Base-by-base conservation (phyloP, 2,797 vertebrate species). In the Rhabdomys pumilio region DNA sequence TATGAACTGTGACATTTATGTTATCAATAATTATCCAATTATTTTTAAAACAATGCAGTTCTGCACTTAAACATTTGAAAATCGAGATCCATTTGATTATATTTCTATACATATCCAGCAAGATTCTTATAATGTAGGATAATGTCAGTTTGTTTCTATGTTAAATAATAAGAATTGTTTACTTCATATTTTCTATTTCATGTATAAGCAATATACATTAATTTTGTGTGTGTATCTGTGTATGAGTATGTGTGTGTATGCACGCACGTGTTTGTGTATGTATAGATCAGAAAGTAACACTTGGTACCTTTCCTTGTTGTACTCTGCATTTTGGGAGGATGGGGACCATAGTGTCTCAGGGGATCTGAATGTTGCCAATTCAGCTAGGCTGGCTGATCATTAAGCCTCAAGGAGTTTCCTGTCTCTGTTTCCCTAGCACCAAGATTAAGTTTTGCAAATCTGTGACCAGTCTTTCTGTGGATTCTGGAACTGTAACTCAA, bases 101-200 rank as follows among this genome's bases (percentile, higher is more conserved):
- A 91, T 93, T 93, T 92, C 47, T 61, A 19, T 2, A 26, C 81
- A 29, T 14, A 0, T 94, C 38, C 89, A 77, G 22, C 11, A 80
- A 12, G 34, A 50, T 0, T 94, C 47, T 14, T 91, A 38, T 69
- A 29, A 6, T 72, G 7, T 89, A 38, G 50, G 31, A 4, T 55
- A 20, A 65, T 44, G n/a, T 22, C 14, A 72, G 47, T 53, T 95
- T 91, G 79, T 84, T 81, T 94, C 72, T 34, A 75, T 89, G n/a
- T 90, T 77, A 94, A 90, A 55, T 93, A 89, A 31, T 85, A 94
- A 92, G 17, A 89, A 77, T 77, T 77, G 47, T 59, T 87, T 90
- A 41, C 8, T 38, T 41, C 44, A 59, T 53, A 73, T 93, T 94
- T 93, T 90, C n/a, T 90, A 13, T 24, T 91, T 24, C 50, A 86